These are phyloP conservation scores for Idaea dimidiata DNA, from an alignment of 2,888 invertebrate species.

Conservation along the genomic window DNA sequence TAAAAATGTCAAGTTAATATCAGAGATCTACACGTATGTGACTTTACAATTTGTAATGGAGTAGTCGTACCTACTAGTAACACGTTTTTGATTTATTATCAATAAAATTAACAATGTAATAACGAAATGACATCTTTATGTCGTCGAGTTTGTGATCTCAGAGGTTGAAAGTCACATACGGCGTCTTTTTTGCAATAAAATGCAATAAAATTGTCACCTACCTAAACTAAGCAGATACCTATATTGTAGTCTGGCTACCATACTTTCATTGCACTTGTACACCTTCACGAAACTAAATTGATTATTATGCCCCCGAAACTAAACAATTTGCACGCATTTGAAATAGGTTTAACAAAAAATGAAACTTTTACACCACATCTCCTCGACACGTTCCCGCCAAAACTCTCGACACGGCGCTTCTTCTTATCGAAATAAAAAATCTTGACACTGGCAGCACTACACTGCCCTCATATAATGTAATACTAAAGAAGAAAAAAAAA, in stretches of 20 bases:
- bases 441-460: neutral
- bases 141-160: neutral
- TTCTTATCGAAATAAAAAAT: neutral
- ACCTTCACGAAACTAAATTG: too few species aligned
- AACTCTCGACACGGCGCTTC: too few species aligned
- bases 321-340: too few species aligned
- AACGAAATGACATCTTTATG: neutral
- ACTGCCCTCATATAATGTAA: too few species aligned
- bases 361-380: too few species aligned
- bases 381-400: too few species aligned
- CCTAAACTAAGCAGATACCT: too few species aligned
- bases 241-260: too few species aligned
- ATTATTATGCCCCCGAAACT: too few species aligned
- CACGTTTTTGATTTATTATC: neutral
- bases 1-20: neutral
- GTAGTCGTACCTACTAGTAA: neutral
- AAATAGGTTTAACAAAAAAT: too few species aligned
- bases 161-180: neutral
- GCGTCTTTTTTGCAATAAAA: neutral
- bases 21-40: neutral
- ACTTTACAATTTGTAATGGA: neutral
- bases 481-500: too few species aligned
- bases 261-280: too few species aligned
- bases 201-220: neutral
- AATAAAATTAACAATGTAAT: neutral